Evolutionary conservation across 2,888 invertebrate genomes (phyloP).

Genomic region (Dascillus cervinus): DNA sequence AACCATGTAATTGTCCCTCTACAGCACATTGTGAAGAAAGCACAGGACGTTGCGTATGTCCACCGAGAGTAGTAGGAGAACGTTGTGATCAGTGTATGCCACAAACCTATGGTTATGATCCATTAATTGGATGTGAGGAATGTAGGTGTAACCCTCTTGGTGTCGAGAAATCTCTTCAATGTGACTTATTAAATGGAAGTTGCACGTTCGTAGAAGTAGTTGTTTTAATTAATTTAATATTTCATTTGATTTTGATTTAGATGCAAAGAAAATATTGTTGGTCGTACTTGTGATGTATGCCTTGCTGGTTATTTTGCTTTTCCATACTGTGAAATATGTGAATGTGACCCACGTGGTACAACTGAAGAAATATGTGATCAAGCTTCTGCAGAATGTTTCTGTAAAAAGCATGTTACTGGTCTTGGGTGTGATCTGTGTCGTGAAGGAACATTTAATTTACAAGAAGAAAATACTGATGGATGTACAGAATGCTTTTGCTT

Average conservation of each 20-base stretch:
- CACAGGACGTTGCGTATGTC: conserved; percentile 75
- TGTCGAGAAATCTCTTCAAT: conserved; percentile 70
- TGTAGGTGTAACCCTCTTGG: conserved; percentile 87
- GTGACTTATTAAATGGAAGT: conserved; percentile 79
- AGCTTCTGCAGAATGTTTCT: conserved; percentile 65
- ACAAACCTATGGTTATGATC: conserved; percentile 87
- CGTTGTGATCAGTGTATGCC: conserved; percentile 84
- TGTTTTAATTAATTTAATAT: too few relatives aligned
- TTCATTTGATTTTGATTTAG: conserved; percentile 44
- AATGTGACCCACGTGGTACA: conserved; percentile 76
- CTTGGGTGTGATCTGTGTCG: conserved; percentile 77
- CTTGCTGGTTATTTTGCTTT: conserved; percentile 76
- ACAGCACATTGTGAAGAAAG: conserved; percentile 73
- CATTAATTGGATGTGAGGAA: conserved; percentile 89
- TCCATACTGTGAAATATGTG: conserved; percentile 80
- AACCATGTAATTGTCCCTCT: conserved; percentile 77
- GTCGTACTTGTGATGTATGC: conserved; percentile 84
- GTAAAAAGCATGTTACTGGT: conserved; percentile 73
- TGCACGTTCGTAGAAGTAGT: conserved; percentile 56
- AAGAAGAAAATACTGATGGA: conserved; percentile 75
- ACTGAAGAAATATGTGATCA: conserved; percentile 84
- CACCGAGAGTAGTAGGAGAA: conserved; percentile 80
- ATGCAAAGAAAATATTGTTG: conserved; percentile 81
- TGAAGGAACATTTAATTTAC: conserved; percentile 85
- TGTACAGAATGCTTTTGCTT: conserved; percentile 98